These are phyloP conservation scores for Hofmannophila pseudospretella DNA, from an alignment of 2,888 invertebrate species.

Conservation along the genomic window DNA sequence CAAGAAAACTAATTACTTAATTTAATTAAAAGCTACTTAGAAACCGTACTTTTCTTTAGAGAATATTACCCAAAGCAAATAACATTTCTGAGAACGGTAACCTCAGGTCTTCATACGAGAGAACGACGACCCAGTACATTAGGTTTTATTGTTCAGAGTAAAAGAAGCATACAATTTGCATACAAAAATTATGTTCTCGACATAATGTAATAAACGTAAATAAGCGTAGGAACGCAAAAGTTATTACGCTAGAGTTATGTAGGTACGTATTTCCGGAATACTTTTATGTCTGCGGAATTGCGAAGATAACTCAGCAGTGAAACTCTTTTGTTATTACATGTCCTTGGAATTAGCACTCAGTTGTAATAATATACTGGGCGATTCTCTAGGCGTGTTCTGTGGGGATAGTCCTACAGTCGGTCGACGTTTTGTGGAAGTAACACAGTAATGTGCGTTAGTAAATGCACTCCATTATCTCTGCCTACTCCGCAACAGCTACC, in stretches of 20 bases:
- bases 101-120: constrained; percentile 31
- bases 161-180: constrained; percentile 29
- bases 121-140: constrained; percentile 20
- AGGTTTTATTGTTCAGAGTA: not conserved
- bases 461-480: too few species aligned
- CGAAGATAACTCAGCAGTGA: constrained; percentile 16
- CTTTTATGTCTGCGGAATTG: constrained; percentile 27
- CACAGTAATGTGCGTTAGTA: too few species aligned
- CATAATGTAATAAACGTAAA: constrained; percentile 35
- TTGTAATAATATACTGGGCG: not conserved
- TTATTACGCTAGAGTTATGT: constrained; percentile 19
- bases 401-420: too few species aligned
- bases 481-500: too few species aligned
- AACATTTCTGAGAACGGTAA: constrained; percentile 20
- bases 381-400: not conserved
- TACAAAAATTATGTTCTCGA: constrained; percentile 27
- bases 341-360: not conserved
- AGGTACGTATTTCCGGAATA: constrained; percentile 25
- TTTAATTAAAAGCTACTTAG: constrained; percentile 17
- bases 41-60: not conserved
- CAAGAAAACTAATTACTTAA: constrained; percentile 8
- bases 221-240: constrained; percentile 19
- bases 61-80: not conserved
- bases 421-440: too few species aligned
- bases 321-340: constrained; percentile 12